Evolutionary conservation across 2,888 invertebrate species (phyloP).

Genomic region (Chloromyia formosa): DNA sequence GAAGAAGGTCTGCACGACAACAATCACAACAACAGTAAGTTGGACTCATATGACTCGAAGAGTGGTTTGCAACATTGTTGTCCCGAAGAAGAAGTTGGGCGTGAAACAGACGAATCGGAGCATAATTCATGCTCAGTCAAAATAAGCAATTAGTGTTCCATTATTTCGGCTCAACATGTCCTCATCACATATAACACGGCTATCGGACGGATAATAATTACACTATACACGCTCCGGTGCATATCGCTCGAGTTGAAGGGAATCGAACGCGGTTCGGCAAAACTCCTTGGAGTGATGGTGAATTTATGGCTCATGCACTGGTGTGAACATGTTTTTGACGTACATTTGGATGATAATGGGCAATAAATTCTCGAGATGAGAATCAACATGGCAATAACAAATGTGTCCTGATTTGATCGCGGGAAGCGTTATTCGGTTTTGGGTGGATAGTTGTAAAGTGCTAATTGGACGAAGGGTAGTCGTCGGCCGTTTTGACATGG

Average conservation of each 20-base stretch:
- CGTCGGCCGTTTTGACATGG: too few species aligned
- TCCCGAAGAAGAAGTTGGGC: neutral
- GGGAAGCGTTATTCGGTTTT: too few species aligned
- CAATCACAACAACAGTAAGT: too few species aligned
- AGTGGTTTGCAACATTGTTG: neutral
- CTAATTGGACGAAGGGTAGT: too few species aligned
- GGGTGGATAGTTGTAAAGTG: too few species aligned
- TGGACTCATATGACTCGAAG: too few species aligned
- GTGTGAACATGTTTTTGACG: neutral
- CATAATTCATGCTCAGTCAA: constrained; percentile 20
- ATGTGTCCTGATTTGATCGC: too few species aligned
- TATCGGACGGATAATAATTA: neutral
- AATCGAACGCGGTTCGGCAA: neutral
- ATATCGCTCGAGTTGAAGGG: neutral
- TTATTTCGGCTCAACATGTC: constrained; percentile 13
- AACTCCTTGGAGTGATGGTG: neutral
- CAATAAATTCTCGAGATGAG: neutral
- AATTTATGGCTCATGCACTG: neutral
- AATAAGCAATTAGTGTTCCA: constrained; percentile 25
- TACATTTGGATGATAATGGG: neutral
- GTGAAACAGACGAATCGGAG: neutral
- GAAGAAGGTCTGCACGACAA: too few species aligned
- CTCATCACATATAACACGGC: neutral
- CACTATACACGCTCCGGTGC: neutral
- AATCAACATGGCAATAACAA: too few species aligned